Conservation (phyloP, 2,888 invertebrate species). For the Emmelina monodactyla region DNA sequence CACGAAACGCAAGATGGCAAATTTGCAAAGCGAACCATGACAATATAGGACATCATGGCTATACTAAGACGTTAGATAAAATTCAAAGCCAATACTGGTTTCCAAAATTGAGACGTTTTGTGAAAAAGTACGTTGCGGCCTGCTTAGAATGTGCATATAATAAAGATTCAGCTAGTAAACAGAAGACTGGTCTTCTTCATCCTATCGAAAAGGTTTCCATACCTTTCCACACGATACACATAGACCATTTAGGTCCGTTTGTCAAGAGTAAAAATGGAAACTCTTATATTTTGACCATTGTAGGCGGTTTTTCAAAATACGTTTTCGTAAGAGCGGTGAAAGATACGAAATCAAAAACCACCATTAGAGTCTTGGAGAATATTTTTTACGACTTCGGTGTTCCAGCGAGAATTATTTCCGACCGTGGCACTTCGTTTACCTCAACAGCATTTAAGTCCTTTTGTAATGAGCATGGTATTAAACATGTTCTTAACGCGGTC, state of each 20-base stretch:
- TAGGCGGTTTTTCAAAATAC: conserved; percentile 33
- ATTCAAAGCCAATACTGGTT: conserved; percentile 33
- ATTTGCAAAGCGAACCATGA: conserved; percentile 27
- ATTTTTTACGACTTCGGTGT: conserved; percentile 17
- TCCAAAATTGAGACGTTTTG: conserved; percentile 26
- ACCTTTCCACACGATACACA: conserved; percentile 35
- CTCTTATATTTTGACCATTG: conserved; percentile 21
- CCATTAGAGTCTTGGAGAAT: conserved; percentile 20
- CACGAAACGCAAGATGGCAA: conserved; percentile 17
- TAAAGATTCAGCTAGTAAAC: conserved; percentile 19
- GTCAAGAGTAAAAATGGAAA: conserved; percentile 23
- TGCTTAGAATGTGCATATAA: conserved; percentile 30
- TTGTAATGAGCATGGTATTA: conserved; percentile 20
- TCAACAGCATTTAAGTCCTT: conserved; percentile 22
- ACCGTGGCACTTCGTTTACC: conserved; percentile 32
- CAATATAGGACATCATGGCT: conserved; percentile 29
- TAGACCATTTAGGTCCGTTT: conserved; percentile 41
- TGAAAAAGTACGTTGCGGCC: too few species aligned
- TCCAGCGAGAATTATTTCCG: conserved; percentile 22
- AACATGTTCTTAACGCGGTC: conserved; percentile 20
- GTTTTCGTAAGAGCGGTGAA: conserved; percentile 22
- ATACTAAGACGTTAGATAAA: conserved; percentile 24
- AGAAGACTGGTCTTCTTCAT: conserved; percentile 24
- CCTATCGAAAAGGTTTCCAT: conserved; percentile 30
- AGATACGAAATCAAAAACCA: conserved; percentile 21